Conservation (phyloP, 2,113 vertebrate genomes). For the Epinephelus moara region DNA sequence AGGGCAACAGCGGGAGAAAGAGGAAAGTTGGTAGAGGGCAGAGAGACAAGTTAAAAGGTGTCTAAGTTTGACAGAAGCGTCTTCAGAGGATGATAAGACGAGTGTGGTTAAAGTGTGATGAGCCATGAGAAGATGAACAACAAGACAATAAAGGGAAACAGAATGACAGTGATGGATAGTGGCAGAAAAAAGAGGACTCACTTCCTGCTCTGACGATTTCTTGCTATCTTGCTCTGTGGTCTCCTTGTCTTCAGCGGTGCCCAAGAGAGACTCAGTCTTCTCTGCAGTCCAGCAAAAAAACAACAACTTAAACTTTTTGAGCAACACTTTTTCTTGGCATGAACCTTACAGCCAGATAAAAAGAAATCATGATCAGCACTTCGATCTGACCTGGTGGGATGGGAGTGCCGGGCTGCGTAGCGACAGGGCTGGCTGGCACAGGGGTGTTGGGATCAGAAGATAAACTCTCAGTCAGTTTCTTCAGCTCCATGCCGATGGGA, state of each 20-base stretch:
- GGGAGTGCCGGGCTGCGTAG: constrained; percentile 80
- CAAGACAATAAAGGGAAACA: constrained; percentile 14
- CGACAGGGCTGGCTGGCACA: constrained; percentile 90
- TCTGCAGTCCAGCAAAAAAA: constrained; percentile 80
- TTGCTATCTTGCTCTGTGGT: constrained; percentile 81
- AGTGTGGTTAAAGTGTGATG: constrained; percentile 34
- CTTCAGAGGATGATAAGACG: constrained; percentile 10
- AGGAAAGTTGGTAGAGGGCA: constrained; percentile 37
- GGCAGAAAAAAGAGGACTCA: constrained; percentile 53
- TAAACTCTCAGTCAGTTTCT: constrained; percentile 88
- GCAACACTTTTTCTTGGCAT: not conserved
- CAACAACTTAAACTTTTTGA: constrained; percentile 9
- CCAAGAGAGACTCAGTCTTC: constrained; percentile 84
- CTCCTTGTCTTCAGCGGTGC: constrained; percentile 89
- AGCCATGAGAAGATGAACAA: constrained; percentile 24
- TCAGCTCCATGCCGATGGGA: constrained; percentile 89
- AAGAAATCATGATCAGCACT: not conserved
- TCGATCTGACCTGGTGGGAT: constrained; percentile 85
- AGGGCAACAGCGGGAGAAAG: constrained; percentile 11
- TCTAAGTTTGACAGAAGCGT: constrained; percentile 36
- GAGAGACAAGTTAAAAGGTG: constrained; percentile 45
- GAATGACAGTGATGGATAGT: constrained; percentile 19
- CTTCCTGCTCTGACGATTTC: constrained; percentile 87
- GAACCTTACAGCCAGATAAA: not conserved
- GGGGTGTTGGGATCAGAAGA: constrained; percentile 96